These are phyloP conservation scores for Rhizomys pruinosus DNA, from an alignment of 2,113 vertebrate species.

Conservation along the genomic window DNA sequence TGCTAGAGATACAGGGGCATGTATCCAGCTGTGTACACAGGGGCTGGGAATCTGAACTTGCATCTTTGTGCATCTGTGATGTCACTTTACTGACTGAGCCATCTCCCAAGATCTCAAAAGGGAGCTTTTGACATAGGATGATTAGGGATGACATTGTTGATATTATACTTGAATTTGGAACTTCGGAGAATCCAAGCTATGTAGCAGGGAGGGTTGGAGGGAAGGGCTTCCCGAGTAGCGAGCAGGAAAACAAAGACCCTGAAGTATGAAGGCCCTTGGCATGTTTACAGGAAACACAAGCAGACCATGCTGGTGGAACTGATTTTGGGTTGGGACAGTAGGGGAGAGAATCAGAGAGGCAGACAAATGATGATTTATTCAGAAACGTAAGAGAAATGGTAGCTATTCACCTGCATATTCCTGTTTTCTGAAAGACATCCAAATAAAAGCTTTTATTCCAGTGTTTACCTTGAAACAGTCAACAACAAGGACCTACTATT, in stretches of 20 bases:
- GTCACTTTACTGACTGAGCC: background rate
- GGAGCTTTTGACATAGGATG: background rate
- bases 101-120: too few relatives aligned
- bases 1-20: background rate
- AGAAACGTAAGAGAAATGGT: background rate
- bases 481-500: background rate
- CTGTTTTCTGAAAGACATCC: background rate
- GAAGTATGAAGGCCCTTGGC: background rate
- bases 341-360: constrained; percentile 1
- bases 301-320: background rate
- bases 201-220: background rate
- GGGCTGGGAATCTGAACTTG: background rate
- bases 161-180: background rate
- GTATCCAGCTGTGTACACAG: background rate
- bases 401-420: background rate
- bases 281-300: background rate
- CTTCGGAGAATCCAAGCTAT: background rate
- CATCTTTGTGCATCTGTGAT: too few relatives aligned
- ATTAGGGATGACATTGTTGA: background rate
- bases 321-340: background rate
- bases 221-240: background rate
- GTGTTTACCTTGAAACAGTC: constrained; percentile 26
- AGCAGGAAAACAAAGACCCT: background rate
- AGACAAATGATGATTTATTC: constrained; percentile 28
- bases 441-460: background rate